phyloP scores from a whole-genome alignment of 2,113 vertebrate species.

The Oophaga pumilio region DNA sequence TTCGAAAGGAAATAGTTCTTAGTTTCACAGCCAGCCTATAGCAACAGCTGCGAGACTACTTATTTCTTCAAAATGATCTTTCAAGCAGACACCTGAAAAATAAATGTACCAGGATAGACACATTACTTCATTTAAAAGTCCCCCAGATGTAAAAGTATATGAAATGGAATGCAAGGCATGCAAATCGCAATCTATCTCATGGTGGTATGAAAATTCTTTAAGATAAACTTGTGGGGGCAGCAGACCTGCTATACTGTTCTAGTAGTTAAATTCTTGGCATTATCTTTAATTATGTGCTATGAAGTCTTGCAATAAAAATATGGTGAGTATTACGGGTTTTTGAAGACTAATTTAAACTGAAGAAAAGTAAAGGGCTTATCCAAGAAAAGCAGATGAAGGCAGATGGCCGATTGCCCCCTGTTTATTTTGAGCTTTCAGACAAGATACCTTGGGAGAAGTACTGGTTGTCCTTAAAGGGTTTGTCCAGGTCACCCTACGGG shows the following conservation, averaged over 20 bases:
- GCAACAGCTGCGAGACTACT: slow-evolving; percentile 55
- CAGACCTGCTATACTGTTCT: slow-evolving; percentile 56
- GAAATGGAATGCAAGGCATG: slow-evolving; percentile 54
- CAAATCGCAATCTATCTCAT: slow-evolving; percentile 54
- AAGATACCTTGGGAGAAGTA: background rate
- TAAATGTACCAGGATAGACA: slow-evolving; percentile 52
- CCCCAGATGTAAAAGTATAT: slow-evolving; percentile 59
- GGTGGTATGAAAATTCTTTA: slow-evolving; percentile 58
- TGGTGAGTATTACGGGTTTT: slow-evolving; percentile 53
- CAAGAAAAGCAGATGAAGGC: slow-evolving; percentile 31
- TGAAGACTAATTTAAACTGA: slow-evolving; percentile 56
- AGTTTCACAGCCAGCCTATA: slow-evolving; percentile 56
- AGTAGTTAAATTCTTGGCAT: slow-evolving; percentile 59
- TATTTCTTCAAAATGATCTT: slow-evolving; percentile 57
- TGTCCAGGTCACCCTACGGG: too few relatives aligned
- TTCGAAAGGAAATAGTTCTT: slow-evolving; percentile 55
- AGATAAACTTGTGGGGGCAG: slow-evolving; percentile 59
- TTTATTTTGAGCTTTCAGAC: slow-evolving; percentile 32
- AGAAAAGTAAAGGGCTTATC: slow-evolving; percentile 30
- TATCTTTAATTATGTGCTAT: slow-evolving; percentile 58
- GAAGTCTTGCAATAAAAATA: slow-evolving; percentile 58
- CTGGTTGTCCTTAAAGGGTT: too few relatives aligned
- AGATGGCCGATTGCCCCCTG: slow-evolving; percentile 15
- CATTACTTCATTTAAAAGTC: slow-evolving; percentile 59
- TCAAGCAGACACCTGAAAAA: slow-evolving; percentile 58